Base-by-base conservation (phyloP, 1,140 invertebrate species). In the Myzus persicae region DNA sequence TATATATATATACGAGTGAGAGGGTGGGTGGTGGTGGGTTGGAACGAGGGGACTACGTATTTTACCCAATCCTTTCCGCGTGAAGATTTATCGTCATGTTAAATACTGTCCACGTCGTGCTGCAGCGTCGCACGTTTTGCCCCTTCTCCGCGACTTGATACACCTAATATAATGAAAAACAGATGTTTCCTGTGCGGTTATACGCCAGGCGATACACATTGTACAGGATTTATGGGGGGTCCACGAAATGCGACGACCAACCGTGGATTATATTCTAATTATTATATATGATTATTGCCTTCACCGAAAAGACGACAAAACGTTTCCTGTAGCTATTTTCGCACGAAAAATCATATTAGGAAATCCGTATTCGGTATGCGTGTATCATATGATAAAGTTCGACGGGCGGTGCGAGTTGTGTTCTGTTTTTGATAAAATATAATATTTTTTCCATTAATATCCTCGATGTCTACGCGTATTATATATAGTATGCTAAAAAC, bases 41-140 rank as follows among this genome's bases (percentile, higher is more conserved):
- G 46, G 46, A 48, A 14, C 48, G 48, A 22, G 48, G 11, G 48
- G 24, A 22, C 5, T 22, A 76, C 59, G 59, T 76, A 76, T 76
- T 76, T 76, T n/a, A 76, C 59, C 59, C 31, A 36, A 76, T 76
- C 59, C 59, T 76, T 76, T 76, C 31, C 59, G 59, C n/a, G 31
- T n/a, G 31, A 76, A 76, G 59, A 76, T 76, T 76, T 76, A 76
- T 76, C 59, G 59, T 76, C 59, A n/a, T 76, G 59, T 76, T 76
- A n/a, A 67, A 76, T n/a, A 76, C 31, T 76, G 59, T 76, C 59
- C 59, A 76, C 31, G 59, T n/a, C 59, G 31, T 76, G 59, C 59
- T n/a, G 31, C 18, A 18, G 5, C 59, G 31, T 76, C n/a, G 59
- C 59, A 76, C 59, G 59, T 76, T 76, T 76, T 76, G 59, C 59